phyloP scores from a whole-genome alignment of 2,888 invertebrate species.

The Athrips mouffetella region DNA sequence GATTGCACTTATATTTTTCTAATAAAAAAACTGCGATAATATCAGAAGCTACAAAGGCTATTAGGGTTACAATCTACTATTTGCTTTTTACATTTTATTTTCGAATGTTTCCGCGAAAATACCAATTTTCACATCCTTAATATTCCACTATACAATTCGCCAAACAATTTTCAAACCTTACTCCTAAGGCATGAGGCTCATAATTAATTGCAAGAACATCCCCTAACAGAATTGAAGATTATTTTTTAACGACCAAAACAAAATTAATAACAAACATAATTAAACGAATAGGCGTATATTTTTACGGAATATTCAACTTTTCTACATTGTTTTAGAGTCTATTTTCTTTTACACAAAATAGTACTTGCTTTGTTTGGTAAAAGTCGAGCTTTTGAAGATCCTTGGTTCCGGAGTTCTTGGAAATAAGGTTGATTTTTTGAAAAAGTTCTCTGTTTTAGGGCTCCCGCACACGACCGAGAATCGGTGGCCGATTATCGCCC shows the following conservation, averaged over 20 bases:
- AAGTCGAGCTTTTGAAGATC: too few species aligned
- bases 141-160: neutral
- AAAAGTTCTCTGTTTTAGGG: too few species aligned
- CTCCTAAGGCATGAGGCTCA: neutral
- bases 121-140: neutral
- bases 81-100: neutral
- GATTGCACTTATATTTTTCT: too few species aligned
- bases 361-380: neutral
- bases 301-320: neutral
- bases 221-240: neutral
- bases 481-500: too few species aligned
- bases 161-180: neutral
- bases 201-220: neutral
- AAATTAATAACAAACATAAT: constrained; percentile 1
- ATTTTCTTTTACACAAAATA: neutral
- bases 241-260: constrained; percentile 1
- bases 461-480: too few species aligned
- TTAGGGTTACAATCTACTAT: neutral
- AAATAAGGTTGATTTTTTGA: too few species aligned
- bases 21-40: too few species aligned
- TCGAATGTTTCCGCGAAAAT: neutral
- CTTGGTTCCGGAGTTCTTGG: too few species aligned
- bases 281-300: neutral
- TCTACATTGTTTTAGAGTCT: neutral
- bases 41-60: neutral